phyloP scores from a whole-genome alignment of 1,140 invertebrate genomes.

The Papilio polytes region DNA sequence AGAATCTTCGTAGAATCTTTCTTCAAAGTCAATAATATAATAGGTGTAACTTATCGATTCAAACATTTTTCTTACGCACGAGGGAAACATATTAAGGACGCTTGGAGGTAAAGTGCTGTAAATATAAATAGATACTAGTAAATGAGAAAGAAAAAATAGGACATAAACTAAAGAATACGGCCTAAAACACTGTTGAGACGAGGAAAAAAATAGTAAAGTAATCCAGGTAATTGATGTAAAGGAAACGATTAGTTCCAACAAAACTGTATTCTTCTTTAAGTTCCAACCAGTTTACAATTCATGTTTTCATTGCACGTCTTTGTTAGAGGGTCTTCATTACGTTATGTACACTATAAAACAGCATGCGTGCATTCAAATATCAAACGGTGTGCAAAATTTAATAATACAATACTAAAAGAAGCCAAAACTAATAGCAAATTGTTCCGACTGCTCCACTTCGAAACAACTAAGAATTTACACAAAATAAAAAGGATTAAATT shows the following conservation, averaged over 20 bases:
- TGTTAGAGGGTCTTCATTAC: background rate
- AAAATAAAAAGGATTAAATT: constrained; percentile 44
- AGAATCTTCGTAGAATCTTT: background rate
- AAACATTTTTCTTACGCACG: background rate
- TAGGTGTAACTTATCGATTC: background rate
- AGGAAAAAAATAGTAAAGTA: background rate
- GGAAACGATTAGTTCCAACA: background rate
- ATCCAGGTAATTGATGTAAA: background rate
- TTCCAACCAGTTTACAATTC: too few species aligned
- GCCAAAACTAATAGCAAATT: constrained; percentile 4
- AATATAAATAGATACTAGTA: too few species aligned
- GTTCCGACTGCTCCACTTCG: background rate
- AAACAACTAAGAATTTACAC: constrained; percentile 18
- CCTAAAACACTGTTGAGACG: background rate
- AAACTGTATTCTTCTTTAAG: background rate
- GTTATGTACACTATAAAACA: background rate
- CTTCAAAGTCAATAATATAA: background rate
- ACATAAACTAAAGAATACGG: background rate
- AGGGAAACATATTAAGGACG: background rate
- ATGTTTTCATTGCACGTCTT: background rate
- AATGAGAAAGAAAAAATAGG: too few species aligned
- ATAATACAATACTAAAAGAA: background rate
- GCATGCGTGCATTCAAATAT: constrained; percentile 6
- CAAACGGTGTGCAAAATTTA: constrained; percentile 2
- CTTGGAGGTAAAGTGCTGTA: too few species aligned